Percentiles rank a stretch among this genome's conserved stretches.
phyloP scores from a whole-genome alignment of 1,140 invertebrate genomes.

The Neodiprion pinetum region DNA sequence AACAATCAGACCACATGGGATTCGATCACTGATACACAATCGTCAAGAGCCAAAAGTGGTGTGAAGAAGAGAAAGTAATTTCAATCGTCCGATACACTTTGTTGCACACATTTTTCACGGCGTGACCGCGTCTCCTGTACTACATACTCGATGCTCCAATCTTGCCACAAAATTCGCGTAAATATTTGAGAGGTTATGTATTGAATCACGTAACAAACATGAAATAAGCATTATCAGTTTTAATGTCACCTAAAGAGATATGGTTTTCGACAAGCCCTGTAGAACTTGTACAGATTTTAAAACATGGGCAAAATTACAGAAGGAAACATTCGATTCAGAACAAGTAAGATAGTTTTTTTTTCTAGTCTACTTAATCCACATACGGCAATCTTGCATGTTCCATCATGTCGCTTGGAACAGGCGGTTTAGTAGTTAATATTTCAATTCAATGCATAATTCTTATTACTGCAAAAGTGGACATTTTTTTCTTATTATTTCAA shows the following conservation, averaged over 20 bases:
- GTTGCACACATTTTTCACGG: too few relatives aligned
- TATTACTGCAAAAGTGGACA: neutral
- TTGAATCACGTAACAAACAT: too few relatives aligned
- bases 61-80: too few relatives aligned
- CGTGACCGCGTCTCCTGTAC: too few relatives aligned
- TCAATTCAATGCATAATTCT: neutral
- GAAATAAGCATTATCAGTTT: neutral
- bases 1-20: too few relatives aligned
- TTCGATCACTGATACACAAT: too few relatives aligned
- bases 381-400: neutral
- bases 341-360: conserved; percentile 38
- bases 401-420: neutral
- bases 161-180: too few relatives aligned
- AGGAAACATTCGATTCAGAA: conserved; percentile 56
- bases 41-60: too few relatives aligned
- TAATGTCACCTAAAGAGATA: conserved; percentile 21
- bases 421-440: conserved; percentile 8
- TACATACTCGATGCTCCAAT: too few relatives aligned
- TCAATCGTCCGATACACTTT: too few relatives aligned
- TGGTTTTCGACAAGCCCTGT: conserved; percentile 62
- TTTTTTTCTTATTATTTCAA: neutral
- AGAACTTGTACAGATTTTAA: conserved; percentile 78
- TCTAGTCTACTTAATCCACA: neutral
- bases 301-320: conserved; percentile 73
- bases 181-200: too few relatives aligned